These are phyloP conservation scores for Craseonycteris thonglongyai DNA, from an alignment of 2,113 vertebrate species.

Conservation along the genomic window DNA sequence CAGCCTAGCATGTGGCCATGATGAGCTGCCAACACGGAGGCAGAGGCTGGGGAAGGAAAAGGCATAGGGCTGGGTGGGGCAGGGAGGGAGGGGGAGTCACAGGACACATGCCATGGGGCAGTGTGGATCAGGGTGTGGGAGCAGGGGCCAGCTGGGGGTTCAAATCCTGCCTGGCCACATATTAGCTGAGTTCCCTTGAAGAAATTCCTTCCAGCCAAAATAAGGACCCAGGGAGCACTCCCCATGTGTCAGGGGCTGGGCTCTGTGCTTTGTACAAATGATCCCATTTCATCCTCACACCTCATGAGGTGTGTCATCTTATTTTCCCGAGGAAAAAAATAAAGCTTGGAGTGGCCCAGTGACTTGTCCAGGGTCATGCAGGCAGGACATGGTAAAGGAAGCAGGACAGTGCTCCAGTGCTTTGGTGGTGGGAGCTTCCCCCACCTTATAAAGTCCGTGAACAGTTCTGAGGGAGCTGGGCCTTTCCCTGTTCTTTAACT, in stretches of 20 bases:
- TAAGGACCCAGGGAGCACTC: background rate
- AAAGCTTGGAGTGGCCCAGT: background rate
- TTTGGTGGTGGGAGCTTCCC: background rate
- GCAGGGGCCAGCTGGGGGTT: background rate
- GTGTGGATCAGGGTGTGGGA: background rate
- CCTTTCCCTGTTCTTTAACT: fast-evolving
- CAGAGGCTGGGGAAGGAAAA: background rate
- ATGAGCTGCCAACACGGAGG: background rate
- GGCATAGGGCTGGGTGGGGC: background rate
- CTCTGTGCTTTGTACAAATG: background rate
- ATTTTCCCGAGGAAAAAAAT: background rate
- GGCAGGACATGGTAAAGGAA: background rate
- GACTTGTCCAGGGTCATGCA: background rate
- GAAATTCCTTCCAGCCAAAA: background rate
- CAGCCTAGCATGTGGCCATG: too few relatives aligned
- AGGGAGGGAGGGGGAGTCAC: background rate
- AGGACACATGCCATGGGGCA: background rate
- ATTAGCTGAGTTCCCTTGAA: background rate
- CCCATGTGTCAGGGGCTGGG: background rate
- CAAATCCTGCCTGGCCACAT: background rate
- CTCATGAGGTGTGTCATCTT: too few relatives aligned
- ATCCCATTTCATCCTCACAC: background rate
- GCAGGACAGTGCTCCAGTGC: background rate
- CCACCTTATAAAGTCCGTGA: background rate
- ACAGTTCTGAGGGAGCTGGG: background rate